Base-by-base conservation (phyloP, 1,140 invertebrate species). In the Pomacea maculata region DNA sequence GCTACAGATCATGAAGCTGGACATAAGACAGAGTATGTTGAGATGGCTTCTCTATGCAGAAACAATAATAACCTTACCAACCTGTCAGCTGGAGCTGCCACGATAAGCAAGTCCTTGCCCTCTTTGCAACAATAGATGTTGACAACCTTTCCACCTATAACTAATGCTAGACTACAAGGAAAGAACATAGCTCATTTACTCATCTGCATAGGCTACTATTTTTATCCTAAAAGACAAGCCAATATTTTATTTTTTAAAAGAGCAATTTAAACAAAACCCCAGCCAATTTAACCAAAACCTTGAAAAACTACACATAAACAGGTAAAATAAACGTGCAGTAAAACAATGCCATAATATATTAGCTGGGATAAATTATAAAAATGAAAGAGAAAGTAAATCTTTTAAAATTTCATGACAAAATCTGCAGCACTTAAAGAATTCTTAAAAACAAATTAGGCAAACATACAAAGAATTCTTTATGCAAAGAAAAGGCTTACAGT, bases 71-170 rank as follows among this genome's bases (percentile, higher is more conserved):
- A 6, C 5, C 17, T 14, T 21, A 83, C 83, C 86, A 84, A 88
- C 88, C 86, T 86, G n/a, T 80, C 67, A 65, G 85, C 77, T 15
- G 90, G 89, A 12, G 89, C 80, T 52, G 86, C 87, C 25, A 91
- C 75, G 19, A 91, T 81, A 29, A 90, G 80, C 15, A 90, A 78
- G 52, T 89, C 86, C 78, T 85, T 87, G 14, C 85, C 86, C 76
- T 89, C 88, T 74, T 83, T 85, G 12, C 74, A 71, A 80, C 89
- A 90, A 7, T 84, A 87, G 25, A 88, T 85, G 79, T 91, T 86
- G 19, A 89, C 81, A 63, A 85, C 79, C 54, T 86, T 81, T 11
- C 78, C 86, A 78, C 87, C 84, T 61, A 85, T n/a, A 19, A 85
- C 65, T 15, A 89, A 29, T 71, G 84, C 86, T 34, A 87, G 86